These are phyloP conservation scores for Leuciscus idus DNA, from an alignment of 2,113 vertebrate species.

Conservation along the genomic window DNA sequence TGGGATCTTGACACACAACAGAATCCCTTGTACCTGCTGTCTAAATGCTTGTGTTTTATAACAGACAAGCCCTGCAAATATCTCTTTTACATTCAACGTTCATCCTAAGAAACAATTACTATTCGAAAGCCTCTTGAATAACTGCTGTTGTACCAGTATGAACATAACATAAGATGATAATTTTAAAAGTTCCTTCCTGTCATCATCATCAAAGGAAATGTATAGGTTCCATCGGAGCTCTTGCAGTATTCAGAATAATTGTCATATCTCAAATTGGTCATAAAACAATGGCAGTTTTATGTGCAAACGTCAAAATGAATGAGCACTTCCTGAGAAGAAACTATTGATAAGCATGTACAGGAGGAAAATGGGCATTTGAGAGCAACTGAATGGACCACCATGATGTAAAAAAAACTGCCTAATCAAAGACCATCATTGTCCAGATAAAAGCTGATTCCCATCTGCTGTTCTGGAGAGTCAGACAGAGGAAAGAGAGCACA, in stretches of 20 bases:
- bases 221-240: neutral
- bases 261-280: neutral
- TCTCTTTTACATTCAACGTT: neutral
- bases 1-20: neutral
- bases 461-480: constrained; percentile 63
- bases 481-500: constrained; percentile 41
- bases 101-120: neutral
- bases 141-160: neutral
- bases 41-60: neutral
- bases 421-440: constrained; percentile 71
- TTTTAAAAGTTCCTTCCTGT: neutral
- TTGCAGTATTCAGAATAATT: neutral
- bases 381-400: constrained; percentile 64
- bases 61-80: neutral
- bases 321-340: constrained; percentile 14
- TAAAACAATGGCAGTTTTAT: constrained; percentile 14
- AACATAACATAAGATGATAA: neutral
- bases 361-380: constrained; percentile 42
- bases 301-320: neutral
- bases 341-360: neutral
- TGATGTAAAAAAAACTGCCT: constrained; percentile 39
- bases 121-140: neutral
- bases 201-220: neutral
- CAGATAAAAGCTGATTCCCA: constrained; percentile 58
- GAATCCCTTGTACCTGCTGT: neutral